Percentiles rank a stretch among this genome's conserved stretches.
Evolutionary conservation across 2,113 vertebrate species (phyloP).

Genomic region (Oceanodroma tethys): DNA sequence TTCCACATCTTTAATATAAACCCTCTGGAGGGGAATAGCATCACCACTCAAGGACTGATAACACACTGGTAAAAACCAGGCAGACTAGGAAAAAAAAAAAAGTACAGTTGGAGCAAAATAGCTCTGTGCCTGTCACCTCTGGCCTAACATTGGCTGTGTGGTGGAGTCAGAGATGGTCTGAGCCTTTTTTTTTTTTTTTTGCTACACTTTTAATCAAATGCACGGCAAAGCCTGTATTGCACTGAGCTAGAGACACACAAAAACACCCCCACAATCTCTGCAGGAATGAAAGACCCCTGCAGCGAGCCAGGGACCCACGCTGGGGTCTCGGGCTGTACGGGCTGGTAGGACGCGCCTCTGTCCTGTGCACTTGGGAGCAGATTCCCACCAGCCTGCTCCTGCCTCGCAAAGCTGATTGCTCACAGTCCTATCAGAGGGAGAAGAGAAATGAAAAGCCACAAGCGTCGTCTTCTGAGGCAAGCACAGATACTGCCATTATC

Average conservation of each 20-base stretch:
- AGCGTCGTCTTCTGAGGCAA: not conserved
- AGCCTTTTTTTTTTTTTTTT: not conserved
- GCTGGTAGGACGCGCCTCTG: not conserved
- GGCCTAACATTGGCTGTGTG: not conserved
- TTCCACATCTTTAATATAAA: not conserved
- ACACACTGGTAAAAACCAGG: accelerated
- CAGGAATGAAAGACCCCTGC: not conserved
- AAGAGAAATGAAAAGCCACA: not conserved
- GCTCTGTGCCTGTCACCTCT: not conserved
- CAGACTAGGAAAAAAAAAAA: not conserved
- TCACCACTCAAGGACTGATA: not conserved
- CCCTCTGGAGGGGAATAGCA: not conserved
- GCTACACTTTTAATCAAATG: not conserved
- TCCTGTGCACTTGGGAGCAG: not conserved
- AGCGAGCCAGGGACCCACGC: accelerated
- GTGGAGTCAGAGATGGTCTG: not conserved
- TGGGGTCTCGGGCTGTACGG: accelerated
- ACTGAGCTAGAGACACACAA: not conserved
- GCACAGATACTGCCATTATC: not conserved
- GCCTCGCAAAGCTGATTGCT: too few relatives aligned
- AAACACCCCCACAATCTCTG: accelerated
- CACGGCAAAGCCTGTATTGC: not conserved
- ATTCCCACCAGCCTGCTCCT: not conserved
- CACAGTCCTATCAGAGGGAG: not conserved
- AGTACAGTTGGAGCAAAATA: not conserved